Evolutionary conservation across 30 jellyfish, hydroid and myxozoan genomes (phyloP), one percentile per base, ranked within the genome.

Genomic region (Clytia hemisphaerica): DNA sequence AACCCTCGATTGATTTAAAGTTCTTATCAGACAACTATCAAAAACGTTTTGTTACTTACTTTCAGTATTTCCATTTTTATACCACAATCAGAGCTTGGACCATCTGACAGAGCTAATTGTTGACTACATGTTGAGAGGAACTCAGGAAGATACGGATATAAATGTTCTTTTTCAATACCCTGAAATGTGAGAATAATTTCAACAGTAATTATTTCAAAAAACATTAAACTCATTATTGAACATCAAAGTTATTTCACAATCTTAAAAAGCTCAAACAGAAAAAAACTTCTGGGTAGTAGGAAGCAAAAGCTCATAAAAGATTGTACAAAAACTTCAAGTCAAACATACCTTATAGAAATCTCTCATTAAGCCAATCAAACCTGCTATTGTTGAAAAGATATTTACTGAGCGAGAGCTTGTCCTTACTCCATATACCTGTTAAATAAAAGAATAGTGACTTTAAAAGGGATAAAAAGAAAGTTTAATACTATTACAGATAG

Each of bases 71-170:
- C 94, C 94, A 80, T 88, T 63, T 88, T 88, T 10, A 88, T 31
- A 16, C 97, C 97, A 72, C 97, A 88, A 37, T 88, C 97, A 1
- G 94, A 88, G 22, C 67, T 59, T 14, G 47, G 69, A 6, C 97
- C 97, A 74, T 88, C 90, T 3, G 94, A 94, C 4, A 63, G 36
- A 16, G 55, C 25, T 6, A 88, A 78, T 48, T 73, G 93, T 37
- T 74, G 84, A 26, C 73, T 82, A 65, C 93, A 88, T 24, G 83
- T 83, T 42, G 32, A 40, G 16, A 88, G 67, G 55, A 88, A 75
- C 34, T 64, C 77, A 0, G 97, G 94, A 16, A 88, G 71, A 26
- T 61, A 57, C 6, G 97, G 97, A 55, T 60, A 58, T 75, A 88
- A 80, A 28, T 61, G 75, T 33, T 88, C 94, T 63, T 88, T 88